phyloP scores from a whole-genome alignment of 2,888 invertebrate genomes.

The Dolichomitus sp. region DNA sequence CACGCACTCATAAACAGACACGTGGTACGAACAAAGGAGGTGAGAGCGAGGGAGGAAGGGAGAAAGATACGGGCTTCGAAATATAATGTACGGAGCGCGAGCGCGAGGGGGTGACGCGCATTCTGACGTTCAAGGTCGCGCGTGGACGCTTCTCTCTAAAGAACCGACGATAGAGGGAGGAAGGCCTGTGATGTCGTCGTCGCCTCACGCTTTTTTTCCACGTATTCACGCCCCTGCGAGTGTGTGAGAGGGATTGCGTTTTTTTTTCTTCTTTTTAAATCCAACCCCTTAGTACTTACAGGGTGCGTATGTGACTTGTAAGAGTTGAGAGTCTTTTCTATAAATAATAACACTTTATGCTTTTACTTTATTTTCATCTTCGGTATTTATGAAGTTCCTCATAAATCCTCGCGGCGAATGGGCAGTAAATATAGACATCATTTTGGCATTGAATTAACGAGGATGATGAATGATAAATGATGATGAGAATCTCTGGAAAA shows the following conservation, averaged over 20 bases:
- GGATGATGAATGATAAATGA: conserved; percentile 26
- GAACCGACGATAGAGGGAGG: conserved; percentile 33
- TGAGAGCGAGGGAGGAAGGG: conserved; percentile 12
- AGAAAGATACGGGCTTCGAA: conserved; percentile 30
- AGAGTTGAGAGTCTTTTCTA: conserved; percentile 29
- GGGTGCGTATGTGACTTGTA: conserved; percentile 33
- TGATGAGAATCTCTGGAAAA: conserved; percentile 38
- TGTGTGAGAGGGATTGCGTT: conserved; percentile 13
- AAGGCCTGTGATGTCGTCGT: conserved; percentile 34
- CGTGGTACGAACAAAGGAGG: conserved; percentile 61
- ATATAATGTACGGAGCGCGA: conserved; percentile 63
- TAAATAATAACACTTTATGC: conserved; percentile 15
- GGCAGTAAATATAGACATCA: conserved; percentile 14
- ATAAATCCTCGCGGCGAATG: conserved; percentile 47
- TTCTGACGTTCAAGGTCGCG: conserved; percentile 79
- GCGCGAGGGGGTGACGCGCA: conserved; percentile 74
- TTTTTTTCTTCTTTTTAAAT: conserved; percentile 21
- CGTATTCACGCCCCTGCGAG: conserved; percentile 10
- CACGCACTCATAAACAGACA: conserved; percentile 54
- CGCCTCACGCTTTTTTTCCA: conserved; percentile 11
- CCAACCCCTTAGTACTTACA: conserved; percentile 31
- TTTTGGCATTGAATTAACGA: conserved; percentile 18
- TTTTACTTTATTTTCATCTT: neutral
- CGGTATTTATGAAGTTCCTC: neutral
- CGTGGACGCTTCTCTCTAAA: conserved; percentile 74